Evolutionary conservation across 2,888 invertebrate species (phyloP), one percentile per base, ranked within the genome.

Genomic region (Anorthoa munda): DNA sequence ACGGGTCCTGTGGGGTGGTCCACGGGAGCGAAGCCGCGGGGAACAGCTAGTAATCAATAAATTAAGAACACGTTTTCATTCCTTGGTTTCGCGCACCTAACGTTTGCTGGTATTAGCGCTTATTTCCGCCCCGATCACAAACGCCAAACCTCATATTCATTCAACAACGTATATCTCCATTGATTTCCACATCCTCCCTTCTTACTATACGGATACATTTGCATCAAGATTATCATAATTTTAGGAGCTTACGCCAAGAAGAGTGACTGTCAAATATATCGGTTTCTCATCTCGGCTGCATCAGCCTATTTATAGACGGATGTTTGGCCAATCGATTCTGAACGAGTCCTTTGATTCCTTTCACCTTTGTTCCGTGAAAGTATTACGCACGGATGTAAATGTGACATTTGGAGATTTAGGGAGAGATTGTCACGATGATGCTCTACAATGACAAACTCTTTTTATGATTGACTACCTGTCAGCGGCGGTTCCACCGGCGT

Each of bases 311-410:
- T 69, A 63, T 73, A 81, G 59, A 48, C 12, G 13, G 5, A 21
- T 51, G 58, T 68, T 81, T 48, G 55, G 21, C 31, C 39, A 66
- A 80, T 80, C 77, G 81, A 81, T 77, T 61, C 21, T 13, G 48
- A 67, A 64, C 21, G 59, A 50, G 63, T 67, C 51, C 64, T 59
- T 61, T 23, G 18, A 11, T 39, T 26, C 31, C 45, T 65, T 63
- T 31, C 13, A 39, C 23, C 23, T 63, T 59, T 26, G 26, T 58
- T 67, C 18, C 15, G 15, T 2, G 4, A 13, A 15, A 18, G 21
- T 64, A 39, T 68, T 64, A 39, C n/a, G 7, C 17, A 1, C n/a
- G 15, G 39, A 15, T 23, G 31, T n/a, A 21, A 50, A 23, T 23
- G 51, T 65, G 72, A 31, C 21, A 31, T 18, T 18, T 21, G 4